Conservation (phyloP, 2,888 invertebrate species). For the Colostygia pectinataria region DNA sequence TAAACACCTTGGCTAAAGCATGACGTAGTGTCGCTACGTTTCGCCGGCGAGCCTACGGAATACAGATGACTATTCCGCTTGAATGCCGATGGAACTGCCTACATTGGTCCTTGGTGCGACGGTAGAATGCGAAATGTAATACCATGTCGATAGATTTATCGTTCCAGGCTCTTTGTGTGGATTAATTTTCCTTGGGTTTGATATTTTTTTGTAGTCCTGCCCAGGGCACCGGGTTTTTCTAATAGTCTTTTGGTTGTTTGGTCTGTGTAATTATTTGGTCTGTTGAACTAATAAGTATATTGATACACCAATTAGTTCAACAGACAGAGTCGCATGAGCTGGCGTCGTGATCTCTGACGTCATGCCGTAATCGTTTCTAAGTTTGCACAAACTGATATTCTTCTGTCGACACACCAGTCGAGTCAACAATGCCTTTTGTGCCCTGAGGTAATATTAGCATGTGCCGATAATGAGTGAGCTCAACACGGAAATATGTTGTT, state of each 20-base stretch:
- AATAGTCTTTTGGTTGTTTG: background rate
- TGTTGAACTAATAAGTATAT: no score
- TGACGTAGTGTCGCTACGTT: slow-evolving; percentile 75
- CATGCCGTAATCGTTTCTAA: slow-evolving; percentile 8
- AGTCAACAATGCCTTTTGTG: slow-evolving; percentile 9
- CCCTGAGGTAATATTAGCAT: slow-evolving; percentile 18
- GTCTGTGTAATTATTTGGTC: no score
- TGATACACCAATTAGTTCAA: slow-evolving; percentile 23
- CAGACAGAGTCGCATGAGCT: slow-evolving; percentile 28
- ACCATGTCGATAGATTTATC: slow-evolving; percentile 53
- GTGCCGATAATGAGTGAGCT: slow-evolving; percentile 14
- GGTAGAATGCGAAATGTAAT: slow-evolving; percentile 35
- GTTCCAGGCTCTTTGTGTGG: slow-evolving; percentile 45
- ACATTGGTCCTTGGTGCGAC: slow-evolving; percentile 48
- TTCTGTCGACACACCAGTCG: slow-evolving; percentile 8
- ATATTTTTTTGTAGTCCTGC: no score
- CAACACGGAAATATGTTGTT: slow-evolving; percentile 15
- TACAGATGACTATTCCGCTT: slow-evolving; percentile 52
- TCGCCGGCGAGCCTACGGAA: slow-evolving; percentile 55
- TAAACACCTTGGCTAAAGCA: slow-evolving; percentile 64
- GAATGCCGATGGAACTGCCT: slow-evolving; percentile 55
- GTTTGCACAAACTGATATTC: slow-evolving; percentile 20
- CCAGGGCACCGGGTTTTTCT: no score
- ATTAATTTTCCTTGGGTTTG: slow-evolving; percentile 29
- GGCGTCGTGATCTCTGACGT: slow-evolving; percentile 29